phyloP scores from a whole-genome alignment of 2,113 vertebrate genomes.

The Pongo pygmaeus region DNA sequence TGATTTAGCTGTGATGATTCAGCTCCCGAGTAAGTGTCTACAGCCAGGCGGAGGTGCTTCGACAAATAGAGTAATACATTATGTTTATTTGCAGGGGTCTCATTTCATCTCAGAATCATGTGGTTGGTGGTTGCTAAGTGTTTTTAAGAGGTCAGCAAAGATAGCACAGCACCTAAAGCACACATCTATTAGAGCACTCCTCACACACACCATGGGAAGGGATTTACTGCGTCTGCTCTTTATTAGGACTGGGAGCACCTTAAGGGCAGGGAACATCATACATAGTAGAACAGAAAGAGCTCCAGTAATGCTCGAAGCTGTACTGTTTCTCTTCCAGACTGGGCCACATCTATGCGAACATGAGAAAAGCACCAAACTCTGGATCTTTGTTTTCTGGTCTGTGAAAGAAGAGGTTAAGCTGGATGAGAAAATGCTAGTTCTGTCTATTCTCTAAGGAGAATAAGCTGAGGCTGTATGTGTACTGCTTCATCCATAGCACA shows the following conservation, averaged over 20 bases:
- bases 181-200: rapidly evolving
- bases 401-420: neutral
- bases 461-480: neutral
- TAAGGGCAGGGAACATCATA: neutral
- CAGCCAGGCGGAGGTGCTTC: neutral
- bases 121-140: neutral
- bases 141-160: neutral
- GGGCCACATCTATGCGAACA: neutral
- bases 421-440: neutral
- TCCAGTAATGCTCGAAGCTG: rapidly evolving
- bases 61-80: neutral
- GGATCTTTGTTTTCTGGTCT: neutral
- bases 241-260: neutral
- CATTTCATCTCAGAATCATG: neutral
- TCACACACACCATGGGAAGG: neutral
- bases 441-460: neutral
- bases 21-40: too few species aligned
- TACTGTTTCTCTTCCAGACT: rapidly evolving
- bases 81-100: neutral
- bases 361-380: neutral
- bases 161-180: neutral
- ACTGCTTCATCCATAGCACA: neutral
- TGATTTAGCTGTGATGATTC: neutral
- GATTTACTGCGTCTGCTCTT: neutral
- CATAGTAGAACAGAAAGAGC: rapidly evolving